Evolutionary conservation across 2,797 vertebrate genomes (phyloP), one percentile per base, ranked within the genome.

Genomic region (Tenualosa ilisha): DNA sequence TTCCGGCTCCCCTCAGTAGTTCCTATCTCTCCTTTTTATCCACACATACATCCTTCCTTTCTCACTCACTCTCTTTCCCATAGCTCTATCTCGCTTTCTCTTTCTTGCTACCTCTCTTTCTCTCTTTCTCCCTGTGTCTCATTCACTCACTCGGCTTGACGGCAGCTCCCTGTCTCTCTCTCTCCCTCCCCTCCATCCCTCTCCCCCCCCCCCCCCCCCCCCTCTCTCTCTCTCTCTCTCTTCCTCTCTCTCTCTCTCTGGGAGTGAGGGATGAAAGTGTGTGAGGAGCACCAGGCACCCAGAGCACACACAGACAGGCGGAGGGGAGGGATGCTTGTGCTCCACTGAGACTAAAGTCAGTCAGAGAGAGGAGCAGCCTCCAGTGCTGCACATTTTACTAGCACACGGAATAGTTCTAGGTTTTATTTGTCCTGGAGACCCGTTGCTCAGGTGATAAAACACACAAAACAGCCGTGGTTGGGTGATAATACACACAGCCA

Each of bases 181-280:
- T n/a, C n/a, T n/a, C n/a, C n/a, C n/a, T n/a, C n/a, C n/a, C n/a
- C n/a, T n/a, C n/a, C n/a, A n/a, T n/a, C n/a, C n/a, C n/a, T n/a
- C n/a, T n/a, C n/a, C n/a, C n/a, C n/a, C n/a, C n/a, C n/a, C n/a
- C n/a, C n/a, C n/a, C n/a, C n/a, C n/a, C n/a, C n/a, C n/a, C n/a
- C n/a, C n/a, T n/a, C n/a, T n/a, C 24, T 13, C 75, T 26, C 37
- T 61, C 84, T 37, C 20, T 3, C 12, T 68, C 46, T 49, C 22
- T 75, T 2, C 12, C 9, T 83, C 53, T 82, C 50, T 61, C 6
- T 50, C 43, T 46, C 72, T 20, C 53, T 26, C 37, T 22, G n/a
- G 3, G 79, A 81, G 83, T 72, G 63, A 82, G 40, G 79, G 51
- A 54, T 84, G 63, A 82, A 83, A 88, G 61, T 81, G 82, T 46